Conservation (phyloP, 1,140 invertebrate species). For the fruit fly (Drosophila melanogaster) region DNA sequence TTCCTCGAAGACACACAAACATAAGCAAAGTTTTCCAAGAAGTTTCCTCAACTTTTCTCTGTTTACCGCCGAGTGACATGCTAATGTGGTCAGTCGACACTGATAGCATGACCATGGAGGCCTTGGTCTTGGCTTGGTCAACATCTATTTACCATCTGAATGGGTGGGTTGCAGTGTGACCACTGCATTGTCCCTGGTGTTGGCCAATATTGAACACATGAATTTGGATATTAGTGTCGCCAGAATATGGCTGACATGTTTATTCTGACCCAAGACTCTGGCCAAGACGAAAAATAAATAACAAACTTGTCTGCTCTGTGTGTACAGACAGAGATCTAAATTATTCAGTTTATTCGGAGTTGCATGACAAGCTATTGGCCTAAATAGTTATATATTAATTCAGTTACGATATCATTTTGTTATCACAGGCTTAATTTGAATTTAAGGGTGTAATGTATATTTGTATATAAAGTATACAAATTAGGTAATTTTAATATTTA, state of each 20-base stretch:
- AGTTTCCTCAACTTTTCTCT: constrained; percentile 53
- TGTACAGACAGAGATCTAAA: background rate
- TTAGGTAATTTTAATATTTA: too few relatives aligned
- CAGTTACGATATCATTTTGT: too few relatives aligned
- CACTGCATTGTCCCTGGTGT: constrained; percentile 28
- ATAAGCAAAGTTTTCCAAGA: constrained; percentile 62
- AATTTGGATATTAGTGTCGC: constrained; percentile 31
- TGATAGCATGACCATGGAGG: constrained; percentile 10
- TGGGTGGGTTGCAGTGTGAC: constrained; percentile 9
- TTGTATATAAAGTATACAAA: too few relatives aligned
- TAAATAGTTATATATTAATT: too few relatives aligned
- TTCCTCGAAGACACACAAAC: constrained; percentile 36
- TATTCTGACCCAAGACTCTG: constrained; percentile 12
- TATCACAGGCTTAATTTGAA: too few relatives aligned
- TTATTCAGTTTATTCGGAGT: background rate
- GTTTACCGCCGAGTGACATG: constrained; percentile 52
- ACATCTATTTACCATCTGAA: constrained; percentile 9
- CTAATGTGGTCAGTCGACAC: constrained; percentile 46
- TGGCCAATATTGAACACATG: constrained; percentile 28
- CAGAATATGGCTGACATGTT: constrained; percentile 19
- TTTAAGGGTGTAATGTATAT: too few relatives aligned
- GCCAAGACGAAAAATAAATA: constrained; percentile 15
- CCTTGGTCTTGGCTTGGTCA: constrained; percentile 33
- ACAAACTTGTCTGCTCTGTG: background rate
- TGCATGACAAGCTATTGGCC: too few relatives aligned